phyloP scores from a whole-genome alignment of 2,113 vertebrate genomes.

The Amphilophus citrinellus region DNA sequence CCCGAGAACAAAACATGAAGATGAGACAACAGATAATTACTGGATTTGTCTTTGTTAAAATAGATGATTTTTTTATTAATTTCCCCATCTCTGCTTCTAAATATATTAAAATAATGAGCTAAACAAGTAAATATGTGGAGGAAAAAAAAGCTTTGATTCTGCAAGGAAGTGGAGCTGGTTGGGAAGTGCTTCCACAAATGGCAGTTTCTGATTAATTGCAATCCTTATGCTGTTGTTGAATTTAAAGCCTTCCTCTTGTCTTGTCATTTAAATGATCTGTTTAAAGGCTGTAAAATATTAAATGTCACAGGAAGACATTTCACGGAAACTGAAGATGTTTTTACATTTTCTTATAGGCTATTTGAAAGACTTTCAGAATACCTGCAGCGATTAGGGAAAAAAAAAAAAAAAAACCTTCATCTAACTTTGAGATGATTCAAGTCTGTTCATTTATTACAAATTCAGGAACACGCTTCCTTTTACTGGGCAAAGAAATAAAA shows the following conservation, averaged over 20 bases:
- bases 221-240: constrained; percentile 1
- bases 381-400: constrained; percentile 20
- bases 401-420: constrained; percentile 4
- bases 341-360: constrained; percentile 16
- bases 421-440: constrained; percentile 36
- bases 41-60: constrained; percentile 55
- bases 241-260: constrained; percentile 18
- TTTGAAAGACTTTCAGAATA: constrained; percentile 27
- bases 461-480: background rate
- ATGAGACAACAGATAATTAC: constrained; percentile 54
- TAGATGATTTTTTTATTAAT: constrained; percentile 34
- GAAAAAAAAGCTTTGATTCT: constrained; percentile 18
- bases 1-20: constrained; percentile 19
- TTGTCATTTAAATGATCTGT: constrained; percentile 1
- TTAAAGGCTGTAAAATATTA: constrained; percentile 7
- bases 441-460: constrained; percentile 37
- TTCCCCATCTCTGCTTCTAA: constrained; percentile 7
- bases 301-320: constrained; percentile 9
- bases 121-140: constrained; percentile 15
- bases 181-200: background rate
- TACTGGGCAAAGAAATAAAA: background rate
- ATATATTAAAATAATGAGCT: constrained; percentile 25
- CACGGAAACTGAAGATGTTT: background rate
- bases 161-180: background rate
- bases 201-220: constrained; percentile 1